These are phyloP conservation scores for Oncorhynchus tshawytscha DNA, from an alignment of 2,113 vertebrate species.

Conservation along the genomic window DNA sequence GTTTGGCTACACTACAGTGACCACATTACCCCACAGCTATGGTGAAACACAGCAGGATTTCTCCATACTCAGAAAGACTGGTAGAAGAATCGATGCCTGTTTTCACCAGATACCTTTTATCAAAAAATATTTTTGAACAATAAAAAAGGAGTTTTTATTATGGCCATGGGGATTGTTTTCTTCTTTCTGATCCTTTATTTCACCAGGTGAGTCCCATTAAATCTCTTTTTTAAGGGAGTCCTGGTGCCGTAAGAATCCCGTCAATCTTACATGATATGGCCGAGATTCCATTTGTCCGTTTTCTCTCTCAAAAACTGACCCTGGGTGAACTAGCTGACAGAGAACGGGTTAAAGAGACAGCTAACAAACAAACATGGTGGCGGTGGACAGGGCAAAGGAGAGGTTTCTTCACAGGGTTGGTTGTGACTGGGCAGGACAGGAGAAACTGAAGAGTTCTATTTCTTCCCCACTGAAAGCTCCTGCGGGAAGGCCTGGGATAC, in stretches of 20 bases:
- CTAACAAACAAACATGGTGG: no score
- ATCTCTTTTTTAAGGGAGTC: no score
- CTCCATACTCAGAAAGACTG: constrained; percentile 22
- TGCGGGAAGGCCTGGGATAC: not conserved
- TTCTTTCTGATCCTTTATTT: no score
- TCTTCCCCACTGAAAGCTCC: not conserved
- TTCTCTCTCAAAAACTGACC: no score
- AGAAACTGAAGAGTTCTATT: not conserved
- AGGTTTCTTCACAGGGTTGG: not conserved
- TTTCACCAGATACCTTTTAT: constrained; percentile 51
- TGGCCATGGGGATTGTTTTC: not conserved
- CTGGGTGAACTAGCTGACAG: no score
- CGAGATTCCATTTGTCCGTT: no score
- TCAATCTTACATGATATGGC: no score
- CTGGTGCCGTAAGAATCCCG: no score
- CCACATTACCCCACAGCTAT: constrained; percentile 45
- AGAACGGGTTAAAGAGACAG: no score
- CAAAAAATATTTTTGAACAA: constrained; percentile 33
- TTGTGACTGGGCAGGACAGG: not conserved
- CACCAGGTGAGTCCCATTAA: no score
- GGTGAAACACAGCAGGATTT: constrained; percentile 49
- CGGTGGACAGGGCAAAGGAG: not conserved
- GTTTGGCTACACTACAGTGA: constrained; percentile 52
- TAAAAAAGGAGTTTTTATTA: not conserved
- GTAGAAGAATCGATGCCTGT: not conserved